These are phyloP conservation scores for Plotosus lineatus DNA, from an alignment of 2,113 vertebrate genomes.

Conservation along the genomic window DNA sequence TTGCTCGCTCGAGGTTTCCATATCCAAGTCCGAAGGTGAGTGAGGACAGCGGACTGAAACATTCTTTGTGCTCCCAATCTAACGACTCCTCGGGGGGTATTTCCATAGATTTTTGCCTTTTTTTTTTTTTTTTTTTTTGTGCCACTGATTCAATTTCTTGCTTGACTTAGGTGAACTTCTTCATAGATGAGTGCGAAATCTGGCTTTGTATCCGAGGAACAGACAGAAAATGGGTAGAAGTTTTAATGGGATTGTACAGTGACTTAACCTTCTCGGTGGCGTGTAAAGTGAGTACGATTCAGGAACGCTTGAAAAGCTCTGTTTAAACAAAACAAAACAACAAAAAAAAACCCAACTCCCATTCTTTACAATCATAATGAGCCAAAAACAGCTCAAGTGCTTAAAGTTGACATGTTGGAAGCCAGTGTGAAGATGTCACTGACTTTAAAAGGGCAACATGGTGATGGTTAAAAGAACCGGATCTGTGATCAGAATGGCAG, in stretches of 20 bases:
- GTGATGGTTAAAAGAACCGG: no score
- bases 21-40: slow-evolving; percentile 5
- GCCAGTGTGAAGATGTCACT: no score
- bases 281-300: neutral
- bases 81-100: neutral
- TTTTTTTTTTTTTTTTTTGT: no score
- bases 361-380: no score
- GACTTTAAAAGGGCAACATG: no score
- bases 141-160: slow-evolving; percentile 38
- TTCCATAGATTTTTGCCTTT: slow-evolving; percentile 23
- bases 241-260: neutral
- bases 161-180: slow-evolving; percentile 14
- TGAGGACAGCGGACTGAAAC: slow-evolving; percentile 20
- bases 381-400: no score
- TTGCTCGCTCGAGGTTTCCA: neutral
- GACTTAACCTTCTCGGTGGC: neutral
- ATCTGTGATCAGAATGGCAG: no score
- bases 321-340: no score
- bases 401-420: no score
- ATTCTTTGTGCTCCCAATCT: slow-evolving; percentile 3
- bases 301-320: neutral
- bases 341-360: no score
- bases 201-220: slow-evolving; percentile 11
- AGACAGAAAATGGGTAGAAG: slow-evolving; percentile 11
- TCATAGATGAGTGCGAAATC: slow-evolving; percentile 24